Conservation (phyloP, 2,888 invertebrate species). For the Phania funesta region DNA sequence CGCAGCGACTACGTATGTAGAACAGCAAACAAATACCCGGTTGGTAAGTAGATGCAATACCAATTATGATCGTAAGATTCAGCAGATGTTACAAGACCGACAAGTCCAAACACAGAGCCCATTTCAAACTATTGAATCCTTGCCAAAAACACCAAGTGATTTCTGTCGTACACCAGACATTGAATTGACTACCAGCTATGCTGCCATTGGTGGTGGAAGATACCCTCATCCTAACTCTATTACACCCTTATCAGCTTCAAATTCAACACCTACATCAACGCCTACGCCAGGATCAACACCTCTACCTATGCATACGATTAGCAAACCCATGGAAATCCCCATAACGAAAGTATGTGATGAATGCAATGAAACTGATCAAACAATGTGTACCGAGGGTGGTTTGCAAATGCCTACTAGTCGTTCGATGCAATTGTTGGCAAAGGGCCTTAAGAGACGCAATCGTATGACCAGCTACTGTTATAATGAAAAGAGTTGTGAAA, state of each 20-base stretch:
- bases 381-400: slow-evolving; percentile 83
- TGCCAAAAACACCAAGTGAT: slow-evolving; percentile 61
- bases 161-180: slow-evolving; percentile 55
- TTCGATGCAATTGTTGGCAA: slow-evolving; percentile 82
- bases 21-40: slow-evolving; percentile 67
- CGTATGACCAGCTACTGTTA: slow-evolving; percentile 85
- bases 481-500: slow-evolving; percentile 79
- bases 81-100: slow-evolving; percentile 74
- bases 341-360: slow-evolving; percentile 73
- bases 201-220: slow-evolving; percentile 15
- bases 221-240: slow-evolving; percentile 52
- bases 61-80: slow-evolving; percentile 73
- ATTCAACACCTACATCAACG: slow-evolving; percentile 54
- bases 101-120: slow-evolving; percentile 71
- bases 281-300: slow-evolving; percentile 59
- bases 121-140: slow-evolving; percentile 67
- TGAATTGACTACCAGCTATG: slow-evolving; percentile 34
- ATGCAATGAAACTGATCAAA: slow-evolving; percentile 81
- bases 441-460: slow-evolving; percentile 82
- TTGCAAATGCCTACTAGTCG: slow-evolving; percentile 83
- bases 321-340: slow-evolving; percentile 63
- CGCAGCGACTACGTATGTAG: slow-evolving; percentile 60
- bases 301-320: slow-evolving; percentile 47
- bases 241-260: slow-evolving; percentile 49
- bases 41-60: slow-evolving; percentile 69